Conservation (phyloP, 2,113 vertebrate genomes). For the Melanostigma gelatinosum region DNA sequence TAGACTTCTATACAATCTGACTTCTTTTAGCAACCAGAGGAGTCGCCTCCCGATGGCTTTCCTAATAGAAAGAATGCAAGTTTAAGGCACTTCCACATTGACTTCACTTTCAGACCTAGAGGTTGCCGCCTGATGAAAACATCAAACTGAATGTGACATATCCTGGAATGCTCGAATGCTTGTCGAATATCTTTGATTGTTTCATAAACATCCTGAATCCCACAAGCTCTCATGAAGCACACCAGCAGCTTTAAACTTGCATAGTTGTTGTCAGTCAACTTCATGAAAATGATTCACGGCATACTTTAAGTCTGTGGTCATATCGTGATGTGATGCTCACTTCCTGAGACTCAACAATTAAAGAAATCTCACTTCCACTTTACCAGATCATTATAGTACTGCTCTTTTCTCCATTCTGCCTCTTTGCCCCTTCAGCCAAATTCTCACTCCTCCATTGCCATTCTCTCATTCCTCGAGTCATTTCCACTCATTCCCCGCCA, state of each 20-base stretch:
- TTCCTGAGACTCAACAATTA: neutral
- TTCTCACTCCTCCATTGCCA: neutral
- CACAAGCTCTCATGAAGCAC: too few species aligned
- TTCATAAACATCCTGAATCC: too few species aligned
- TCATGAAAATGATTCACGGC: neutral
- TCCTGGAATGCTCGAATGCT: too few species aligned
- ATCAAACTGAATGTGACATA: too few species aligned
- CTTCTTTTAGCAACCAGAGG: too few species aligned
- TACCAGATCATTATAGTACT: neutral
- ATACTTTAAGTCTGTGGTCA: neutral
- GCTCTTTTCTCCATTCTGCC: neutral
- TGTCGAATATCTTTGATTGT: too few species aligned
- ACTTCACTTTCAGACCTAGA: too few species aligned
- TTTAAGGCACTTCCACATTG: too few species aligned
- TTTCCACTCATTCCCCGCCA: neutral
- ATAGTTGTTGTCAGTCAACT: neutral
- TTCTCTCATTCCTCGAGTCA: neutral
- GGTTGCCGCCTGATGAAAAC: too few species aligned
- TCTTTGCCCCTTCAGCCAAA: neutral
- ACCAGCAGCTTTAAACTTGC: neutral
- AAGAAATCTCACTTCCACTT: neutral
- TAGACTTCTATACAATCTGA: too few species aligned
- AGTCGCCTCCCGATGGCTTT: too few species aligned
- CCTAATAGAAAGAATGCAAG: too few species aligned
- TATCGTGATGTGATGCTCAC: neutral